phyloP scores from a whole-genome alignment of 2,888 invertebrate species.

The Strigamia transsilvanica region DNA sequence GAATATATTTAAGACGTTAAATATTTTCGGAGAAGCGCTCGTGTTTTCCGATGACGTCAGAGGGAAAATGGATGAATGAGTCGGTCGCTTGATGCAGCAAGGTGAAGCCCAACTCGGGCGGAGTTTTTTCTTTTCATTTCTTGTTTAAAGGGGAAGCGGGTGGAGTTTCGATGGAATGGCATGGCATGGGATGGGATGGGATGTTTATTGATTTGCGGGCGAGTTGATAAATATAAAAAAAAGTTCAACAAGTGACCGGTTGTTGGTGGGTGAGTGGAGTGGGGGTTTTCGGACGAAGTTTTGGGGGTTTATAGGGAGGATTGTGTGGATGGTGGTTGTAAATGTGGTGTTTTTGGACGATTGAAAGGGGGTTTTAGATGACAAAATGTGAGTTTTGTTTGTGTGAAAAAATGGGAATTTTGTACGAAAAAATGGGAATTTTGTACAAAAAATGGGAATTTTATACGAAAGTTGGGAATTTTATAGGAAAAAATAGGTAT shows the following conservation, averaged over 20 bases:
- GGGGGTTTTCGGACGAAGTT: no score
- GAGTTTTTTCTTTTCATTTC: not conserved
- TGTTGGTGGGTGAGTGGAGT: not conserved
- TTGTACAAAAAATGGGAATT: no score
- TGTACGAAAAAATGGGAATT: no score
- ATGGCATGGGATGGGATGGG: not conserved
- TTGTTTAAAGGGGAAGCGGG: constrained; percentile 1
- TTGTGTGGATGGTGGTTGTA: no score
- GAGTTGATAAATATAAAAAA: constrained; percentile 16
- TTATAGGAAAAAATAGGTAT: no score
- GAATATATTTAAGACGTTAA: constrained; percentile 27
- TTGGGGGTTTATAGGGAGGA: no score
- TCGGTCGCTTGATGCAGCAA: not conserved
- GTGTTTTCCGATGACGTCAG: constrained; percentile 10
- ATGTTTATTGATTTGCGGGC: not conserved
- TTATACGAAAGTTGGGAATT: no score
- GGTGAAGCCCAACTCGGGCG: constrained; percentile 22
- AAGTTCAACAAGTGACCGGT: constrained; percentile 48
- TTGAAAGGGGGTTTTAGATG: no score
- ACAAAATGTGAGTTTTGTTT: no score
- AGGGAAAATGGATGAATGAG: constrained; percentile 15
- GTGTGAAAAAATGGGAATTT: no score
- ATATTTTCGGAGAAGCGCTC: constrained; percentile 15
- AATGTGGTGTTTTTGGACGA: no score
- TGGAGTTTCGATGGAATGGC: not conserved